Percentiles rank a stretch among this genome's conserved stretches.
phyloP scores from a whole-genome alignment of 2,888 invertebrate species.

The Theretra japonica region DNA sequence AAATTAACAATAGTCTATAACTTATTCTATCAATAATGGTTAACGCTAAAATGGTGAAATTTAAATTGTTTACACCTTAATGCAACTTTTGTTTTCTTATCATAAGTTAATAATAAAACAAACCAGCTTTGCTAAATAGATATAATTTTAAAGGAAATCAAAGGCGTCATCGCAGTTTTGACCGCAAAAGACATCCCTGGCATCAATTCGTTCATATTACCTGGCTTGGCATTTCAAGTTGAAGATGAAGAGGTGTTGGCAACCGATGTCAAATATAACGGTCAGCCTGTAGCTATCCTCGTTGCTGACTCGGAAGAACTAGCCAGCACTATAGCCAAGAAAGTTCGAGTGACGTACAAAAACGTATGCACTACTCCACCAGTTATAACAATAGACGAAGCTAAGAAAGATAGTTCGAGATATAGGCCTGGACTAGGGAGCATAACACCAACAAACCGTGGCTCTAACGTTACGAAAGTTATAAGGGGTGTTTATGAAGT shows the following conservation, averaged over 20 bases:
- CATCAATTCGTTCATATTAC: conserved; percentile 81
- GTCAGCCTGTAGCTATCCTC: conserved; percentile 89
- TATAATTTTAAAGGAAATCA: conserved; percentile 75
- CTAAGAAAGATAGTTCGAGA: conserved; percentile 73
- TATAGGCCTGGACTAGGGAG: conserved; percentile 50
- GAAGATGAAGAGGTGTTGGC: conserved; percentile 83
- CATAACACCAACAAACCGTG: conserved; percentile 62
- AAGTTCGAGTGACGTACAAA: conserved; percentile 85
- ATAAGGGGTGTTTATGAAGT: conserved; percentile 85
- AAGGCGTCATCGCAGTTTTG: conserved; percentile 87
- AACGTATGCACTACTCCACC: conserved; percentile 60
- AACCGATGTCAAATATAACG: conserved; percentile 84
- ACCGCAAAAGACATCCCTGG: conserved; percentile 89
- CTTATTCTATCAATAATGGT: too few species aligned
- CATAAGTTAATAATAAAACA: too few species aligned
- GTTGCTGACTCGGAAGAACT: conserved; percentile 84
- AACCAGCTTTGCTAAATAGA: too few species aligned
- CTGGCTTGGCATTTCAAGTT: conserved; percentile 62
- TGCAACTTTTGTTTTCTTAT: too few species aligned
- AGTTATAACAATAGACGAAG: conserved; percentile 68
- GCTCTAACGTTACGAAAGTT: conserved; percentile 64
- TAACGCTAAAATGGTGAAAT: too few species aligned
- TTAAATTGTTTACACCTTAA: too few species aligned
- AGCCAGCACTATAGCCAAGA: conserved; percentile 83
- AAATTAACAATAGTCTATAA: too few species aligned